Base-by-base conservation (phyloP, 2,113 vertebrate genomes). In the Rhabdomys dilectus region DNA sequence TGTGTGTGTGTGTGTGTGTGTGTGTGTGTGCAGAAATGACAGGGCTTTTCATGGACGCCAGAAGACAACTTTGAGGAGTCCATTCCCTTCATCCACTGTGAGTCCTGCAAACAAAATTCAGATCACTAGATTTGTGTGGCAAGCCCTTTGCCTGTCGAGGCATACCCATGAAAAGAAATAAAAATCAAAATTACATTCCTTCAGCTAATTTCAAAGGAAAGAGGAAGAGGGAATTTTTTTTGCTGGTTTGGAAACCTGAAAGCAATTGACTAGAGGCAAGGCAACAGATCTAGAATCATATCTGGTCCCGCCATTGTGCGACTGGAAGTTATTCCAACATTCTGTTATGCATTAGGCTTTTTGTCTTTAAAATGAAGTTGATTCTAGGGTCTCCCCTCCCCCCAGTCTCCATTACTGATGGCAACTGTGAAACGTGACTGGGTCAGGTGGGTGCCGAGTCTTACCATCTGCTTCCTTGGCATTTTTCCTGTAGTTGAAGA, bases 341-440 rank as follows among this genome's bases (percentile, higher is more conserved):
- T 12, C 22, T 88, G 3, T 48, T 88, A 7, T 86, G 42, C 10
- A 5, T 93, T 76, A 66, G 21, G 10, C 45, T 62, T 95, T 90
- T 24, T 22, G 11, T n/a, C 48, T 94, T 96, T 45, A 86, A 81
- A 70, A 36, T 94, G 48, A 84, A 88, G n/a, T 36, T 80, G 64
- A 19, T n/a, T n/a, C 72, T 64, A 88, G 34, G 7, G 22, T 7
- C 60, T 45, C 16, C 53, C 48, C 48, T 19, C 16, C 36, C 34
- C 68, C 15, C 64, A 88, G 19, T 58, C 56, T 62, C 22, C 56
- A 39, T 12, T 60, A 86, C 39, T 89, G 77, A 48, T 19, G 64
- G 60, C 13, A 60, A 34, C 87, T 89, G 24, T 4, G 72, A 92
- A 34, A 89, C 51, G 22, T 34, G 1, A 86, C n/a, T 45, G 84